These are phyloP conservation scores for Ursus arctos DNA, from an alignment of 2,113 vertebrate species.

Conservation along the genomic window DNA sequence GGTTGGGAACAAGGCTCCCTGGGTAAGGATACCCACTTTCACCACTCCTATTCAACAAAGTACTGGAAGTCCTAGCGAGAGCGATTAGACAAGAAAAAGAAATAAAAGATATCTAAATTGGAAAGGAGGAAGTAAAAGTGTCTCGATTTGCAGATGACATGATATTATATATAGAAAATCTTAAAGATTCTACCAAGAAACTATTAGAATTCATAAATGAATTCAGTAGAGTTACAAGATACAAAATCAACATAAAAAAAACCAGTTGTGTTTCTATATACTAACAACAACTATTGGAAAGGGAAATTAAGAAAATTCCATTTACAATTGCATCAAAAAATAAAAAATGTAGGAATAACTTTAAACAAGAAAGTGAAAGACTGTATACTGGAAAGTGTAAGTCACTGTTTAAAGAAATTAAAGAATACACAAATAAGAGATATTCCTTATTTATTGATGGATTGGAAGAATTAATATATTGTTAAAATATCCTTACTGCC, in stretches of 20 bases:
- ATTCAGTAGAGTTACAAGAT: not conserved
- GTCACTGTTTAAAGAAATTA: not conserved
- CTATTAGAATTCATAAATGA: not conserved
- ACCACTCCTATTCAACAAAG: not conserved
- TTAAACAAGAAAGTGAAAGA: not conserved
- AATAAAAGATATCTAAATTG: not conserved
- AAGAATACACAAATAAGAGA: not conserved
- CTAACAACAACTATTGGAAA: not conserved
- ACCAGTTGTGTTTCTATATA: not conserved
- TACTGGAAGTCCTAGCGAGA: not conserved
- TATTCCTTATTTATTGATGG: too few relatives aligned
- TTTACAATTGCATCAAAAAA: not conserved
- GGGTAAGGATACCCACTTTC: not conserved
- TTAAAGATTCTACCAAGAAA: not conserved
- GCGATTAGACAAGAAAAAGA: not conserved
- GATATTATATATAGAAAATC: not conserved
- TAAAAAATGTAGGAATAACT: not conserved
- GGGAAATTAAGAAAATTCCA: not conserved
- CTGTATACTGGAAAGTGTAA: not conserved
- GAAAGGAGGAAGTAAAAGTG: not conserved
- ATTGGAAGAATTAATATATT: not conserved
- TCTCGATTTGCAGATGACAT: not conserved
- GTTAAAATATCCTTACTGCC: not conserved
- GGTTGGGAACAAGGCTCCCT: not conserved
- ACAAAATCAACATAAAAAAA: not conserved